phyloP scores from a whole-genome alignment of 2,888 invertebrate genomes.

The Monopis laevigella region DNA sequence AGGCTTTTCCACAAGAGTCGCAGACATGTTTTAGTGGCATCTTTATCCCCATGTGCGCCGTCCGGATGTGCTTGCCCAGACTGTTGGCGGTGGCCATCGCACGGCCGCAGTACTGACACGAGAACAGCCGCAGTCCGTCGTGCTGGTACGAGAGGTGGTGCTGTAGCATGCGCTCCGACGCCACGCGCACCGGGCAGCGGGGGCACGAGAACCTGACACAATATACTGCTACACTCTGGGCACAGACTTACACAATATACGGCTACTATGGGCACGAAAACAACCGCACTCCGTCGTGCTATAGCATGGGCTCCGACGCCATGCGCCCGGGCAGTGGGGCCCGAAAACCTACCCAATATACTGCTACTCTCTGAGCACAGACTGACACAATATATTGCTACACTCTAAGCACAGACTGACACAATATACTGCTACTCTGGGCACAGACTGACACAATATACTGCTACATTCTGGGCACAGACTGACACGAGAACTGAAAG shows the following conservation, averaged over 20 bases:
- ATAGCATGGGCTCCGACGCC: constrained; percentile 23
- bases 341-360: no score
- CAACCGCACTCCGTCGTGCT: constrained; percentile 44
- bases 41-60: constrained; percentile 28
- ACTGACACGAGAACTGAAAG: no score
- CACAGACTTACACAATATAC: no score
- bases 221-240: no score
- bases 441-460: no score
- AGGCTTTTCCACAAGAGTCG: constrained; percentile 46
- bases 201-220: constrained; percentile 39
- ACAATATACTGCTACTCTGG: no score
- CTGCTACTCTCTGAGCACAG: no score
- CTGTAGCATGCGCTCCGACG: constrained; percentile 21
- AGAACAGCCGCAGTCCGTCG: constrained; percentile 43
- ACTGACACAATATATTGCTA: no score
- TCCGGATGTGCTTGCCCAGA: constrained; percentile 38
- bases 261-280: constrained; percentile 35
- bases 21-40: constrained; percentile 29
- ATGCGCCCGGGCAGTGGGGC: constrained; percentile 38
- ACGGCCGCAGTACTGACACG: constrained; percentile 48
- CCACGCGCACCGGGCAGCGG: constrained; percentile 38
- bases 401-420: no score
- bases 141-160: constrained; percentile 36
- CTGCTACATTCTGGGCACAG: no score
- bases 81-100: constrained; percentile 44